Evolutionary conservation across 2,797 vertebrate species (phyloP).

Genomic region (Trichosurus vulpecula): DNA sequence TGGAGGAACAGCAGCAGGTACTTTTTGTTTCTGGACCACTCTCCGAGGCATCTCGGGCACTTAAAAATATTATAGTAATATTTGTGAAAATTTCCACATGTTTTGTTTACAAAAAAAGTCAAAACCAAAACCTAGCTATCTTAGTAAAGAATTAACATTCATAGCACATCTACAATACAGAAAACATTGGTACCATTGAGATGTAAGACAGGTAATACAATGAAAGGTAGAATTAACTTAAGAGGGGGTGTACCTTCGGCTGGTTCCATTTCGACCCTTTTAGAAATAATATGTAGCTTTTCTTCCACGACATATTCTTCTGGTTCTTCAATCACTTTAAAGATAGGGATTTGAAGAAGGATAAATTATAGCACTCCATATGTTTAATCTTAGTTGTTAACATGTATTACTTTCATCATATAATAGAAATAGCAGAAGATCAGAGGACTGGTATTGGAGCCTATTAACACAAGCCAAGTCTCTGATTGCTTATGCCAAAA

Average conservation of each 20-base stretch:
- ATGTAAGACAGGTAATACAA: background rate
- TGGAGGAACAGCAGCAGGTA: conserved; percentile 70
- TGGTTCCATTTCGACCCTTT: conserved; percentile 77
- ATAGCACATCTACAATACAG: background rate
- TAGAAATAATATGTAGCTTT: conserved; percentile 75
- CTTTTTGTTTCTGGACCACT: conserved; percentile 77
- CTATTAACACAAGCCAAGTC: conserved; percentile 24
- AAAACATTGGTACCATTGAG: background rate
- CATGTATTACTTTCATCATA: conserved; percentile 47
- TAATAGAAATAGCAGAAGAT: conserved; percentile 38
- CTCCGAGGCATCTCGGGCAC: conserved; percentile 82
- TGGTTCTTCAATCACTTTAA: conserved; percentile 80
- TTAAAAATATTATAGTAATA: conserved; percentile 79
- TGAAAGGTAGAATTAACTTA: background rate
- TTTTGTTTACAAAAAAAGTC: conserved; percentile 39
- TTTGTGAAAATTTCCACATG: conserved; percentile 54
- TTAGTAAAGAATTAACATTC: conserved; percentile 13
- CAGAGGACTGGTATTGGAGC: background rate
- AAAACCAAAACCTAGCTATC: background rate
- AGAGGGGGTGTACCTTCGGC: conserved; percentile 73
- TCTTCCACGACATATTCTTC: conserved; percentile 78
- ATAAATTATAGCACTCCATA: conserved; percentile 48
- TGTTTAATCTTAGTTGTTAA: conserved; percentile 39
- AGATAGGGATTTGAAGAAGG: conserved; percentile 72
- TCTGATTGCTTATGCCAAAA: conserved; percentile 6